These are phyloP conservation scores for Pollachius pollachius DNA, from an alignment of 2,113 vertebrate genomes.

Conservation along the genomic window DNA sequence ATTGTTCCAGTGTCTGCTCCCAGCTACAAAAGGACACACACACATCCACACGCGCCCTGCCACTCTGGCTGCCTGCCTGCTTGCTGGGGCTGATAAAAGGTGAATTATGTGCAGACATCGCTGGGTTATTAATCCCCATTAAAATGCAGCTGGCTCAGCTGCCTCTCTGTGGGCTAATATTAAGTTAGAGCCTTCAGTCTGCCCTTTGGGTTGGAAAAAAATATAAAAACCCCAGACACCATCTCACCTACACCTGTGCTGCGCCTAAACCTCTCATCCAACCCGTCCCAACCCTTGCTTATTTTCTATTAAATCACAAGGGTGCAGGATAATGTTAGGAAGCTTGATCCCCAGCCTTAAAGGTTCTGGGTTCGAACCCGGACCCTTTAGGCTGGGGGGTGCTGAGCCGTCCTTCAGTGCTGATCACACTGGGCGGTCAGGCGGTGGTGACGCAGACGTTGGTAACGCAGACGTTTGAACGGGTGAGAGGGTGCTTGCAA, in stretches of 20 bases:
- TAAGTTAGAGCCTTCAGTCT: constrained; percentile 71
- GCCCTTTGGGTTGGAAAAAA: constrained; percentile 57
- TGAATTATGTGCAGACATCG: constrained; percentile 62
- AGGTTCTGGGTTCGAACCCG: no score
- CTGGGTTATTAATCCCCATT: constrained; percentile 64
- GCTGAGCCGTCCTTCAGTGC: no score
- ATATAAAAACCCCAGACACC: background rate
- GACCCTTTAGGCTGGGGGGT: no score
- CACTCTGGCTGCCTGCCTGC: constrained; percentile 46
- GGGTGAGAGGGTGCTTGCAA: no score
- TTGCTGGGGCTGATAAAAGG: constrained; percentile 67
- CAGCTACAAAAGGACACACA: constrained; percentile 43
- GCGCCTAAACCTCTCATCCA: constrained; percentile 1
- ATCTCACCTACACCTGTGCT: background rate
- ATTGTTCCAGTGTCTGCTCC: constrained; percentile 61
- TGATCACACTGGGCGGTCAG: no score
- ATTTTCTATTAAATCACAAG: no score
- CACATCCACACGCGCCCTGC: no score
- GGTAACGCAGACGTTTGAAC: no score
- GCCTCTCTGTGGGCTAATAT: constrained; percentile 64
- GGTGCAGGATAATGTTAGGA: no score
- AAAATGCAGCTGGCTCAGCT: constrained; percentile 64
- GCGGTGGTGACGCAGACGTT: no score
- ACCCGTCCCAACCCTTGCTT: no score
- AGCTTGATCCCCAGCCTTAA: no score